phyloP scores from a whole-genome alignment of 35 echinoderm and acorn worm species.

The Ophiothrix spiculata region DNA sequence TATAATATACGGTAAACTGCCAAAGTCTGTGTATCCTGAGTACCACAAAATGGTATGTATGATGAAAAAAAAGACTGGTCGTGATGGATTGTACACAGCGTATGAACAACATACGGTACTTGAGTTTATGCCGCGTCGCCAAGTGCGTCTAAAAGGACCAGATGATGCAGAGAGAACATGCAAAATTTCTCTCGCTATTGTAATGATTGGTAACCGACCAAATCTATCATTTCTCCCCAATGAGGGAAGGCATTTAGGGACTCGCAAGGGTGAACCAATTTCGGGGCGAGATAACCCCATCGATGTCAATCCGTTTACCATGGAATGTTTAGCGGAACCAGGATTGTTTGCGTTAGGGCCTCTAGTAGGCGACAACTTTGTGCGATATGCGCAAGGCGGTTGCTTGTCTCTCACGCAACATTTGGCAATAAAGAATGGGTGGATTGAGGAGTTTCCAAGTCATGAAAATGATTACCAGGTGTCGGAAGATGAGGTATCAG shows the following conservation, averaged over 20 bases:
- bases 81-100: conserved; percentile 40
- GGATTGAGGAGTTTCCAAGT: neutral
- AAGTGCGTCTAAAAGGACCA: conserved; percentile 49
- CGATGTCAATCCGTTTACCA: conserved; percentile 74
- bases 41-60: conserved; percentile 71
- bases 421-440: conserved; percentile 21
- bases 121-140: conserved; percentile 45
- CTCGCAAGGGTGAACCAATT: conserved; percentile 39
- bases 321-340: conserved; percentile 62
- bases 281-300: conserved; percentile 77
- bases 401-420: conserved; percentile 72
- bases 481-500: no score
- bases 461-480: no score
- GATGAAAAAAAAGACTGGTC: conserved; percentile 45
- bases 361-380: conserved; percentile 89
- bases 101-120: conserved; percentile 44
- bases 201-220: conserved; percentile 78
- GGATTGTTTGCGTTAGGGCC: conserved; percentile 91
- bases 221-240: conserved; percentile 78
- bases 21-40: conserved; percentile 82
- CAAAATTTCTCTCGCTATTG: conserved; percentile 58
- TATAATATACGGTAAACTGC: conserved; percentile 64
- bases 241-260: conserved; percentile 53
- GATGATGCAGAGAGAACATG: neutral
- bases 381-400: conserved; percentile 79